Evolutionary conservation across 2,113 vertebrate genomes (phyloP).

Genomic region (Natator depressus): DNA sequence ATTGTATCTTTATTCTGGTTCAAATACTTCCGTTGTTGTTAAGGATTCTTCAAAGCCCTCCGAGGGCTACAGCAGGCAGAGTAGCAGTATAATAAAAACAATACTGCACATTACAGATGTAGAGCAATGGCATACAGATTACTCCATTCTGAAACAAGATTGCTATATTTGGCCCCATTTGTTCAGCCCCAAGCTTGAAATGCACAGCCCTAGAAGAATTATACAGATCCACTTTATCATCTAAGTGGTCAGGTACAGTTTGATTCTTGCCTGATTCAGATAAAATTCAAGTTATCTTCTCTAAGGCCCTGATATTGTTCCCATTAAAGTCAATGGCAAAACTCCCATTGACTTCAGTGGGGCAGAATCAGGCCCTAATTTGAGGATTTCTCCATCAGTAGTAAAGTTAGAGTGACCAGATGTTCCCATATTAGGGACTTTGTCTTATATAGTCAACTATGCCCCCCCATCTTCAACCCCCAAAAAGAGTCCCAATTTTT

Average conservation of each 20-base stretch:
- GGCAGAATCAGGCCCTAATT: background rate
- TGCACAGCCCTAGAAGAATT: background rate
- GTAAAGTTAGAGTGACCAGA: background rate
- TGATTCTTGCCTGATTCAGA: background rate
- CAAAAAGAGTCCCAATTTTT: no score
- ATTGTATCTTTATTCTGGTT: conserved; percentile 6
- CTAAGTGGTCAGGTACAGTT: background rate
- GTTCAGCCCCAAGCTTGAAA: background rate
- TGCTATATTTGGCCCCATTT: background rate
- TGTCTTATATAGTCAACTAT: no score
- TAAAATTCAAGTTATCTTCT: background rate
- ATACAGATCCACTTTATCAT: background rate
- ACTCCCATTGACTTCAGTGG: background rate
- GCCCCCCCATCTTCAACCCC: no score
- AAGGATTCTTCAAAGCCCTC: background rate
- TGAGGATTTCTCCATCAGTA: background rate
- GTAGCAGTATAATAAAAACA: background rate
- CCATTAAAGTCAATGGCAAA: background rate
- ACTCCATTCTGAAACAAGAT: background rate
- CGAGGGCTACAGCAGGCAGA: background rate
- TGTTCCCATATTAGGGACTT: no score
- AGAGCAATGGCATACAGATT: no score
- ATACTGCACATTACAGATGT: background rate
- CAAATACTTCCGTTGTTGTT: background rate
- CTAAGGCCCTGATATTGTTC: background rate